A percentile compares a stretch with the other conserved stretches of the same genome.
Conservation (phyloP, 1,140 invertebrate genomes). For the Brevipalpus yothersi region DNA sequence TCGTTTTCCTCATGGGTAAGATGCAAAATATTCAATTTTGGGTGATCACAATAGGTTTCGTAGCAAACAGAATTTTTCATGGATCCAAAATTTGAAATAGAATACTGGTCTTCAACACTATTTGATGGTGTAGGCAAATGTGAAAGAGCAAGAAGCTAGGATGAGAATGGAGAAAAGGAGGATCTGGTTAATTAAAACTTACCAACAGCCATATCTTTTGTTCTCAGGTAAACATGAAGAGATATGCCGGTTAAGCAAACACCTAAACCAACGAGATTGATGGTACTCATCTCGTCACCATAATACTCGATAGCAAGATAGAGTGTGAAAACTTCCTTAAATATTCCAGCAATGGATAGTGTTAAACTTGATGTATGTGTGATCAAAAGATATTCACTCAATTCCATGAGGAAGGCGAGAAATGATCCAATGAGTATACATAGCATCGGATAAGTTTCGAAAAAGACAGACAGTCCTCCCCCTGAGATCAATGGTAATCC, state of each 20-base stretch:
- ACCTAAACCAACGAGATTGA: constrained; percentile 62
- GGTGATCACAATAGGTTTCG: no score
- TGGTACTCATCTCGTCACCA: constrained; percentile 49
- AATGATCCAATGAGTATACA: constrained; percentile 41
- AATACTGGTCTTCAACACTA: no score
- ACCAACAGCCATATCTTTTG: not conserved
- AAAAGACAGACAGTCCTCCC: constrained; percentile 69
- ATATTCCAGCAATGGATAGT: constrained; percentile 76
- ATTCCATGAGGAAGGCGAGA: constrained; percentile 81
- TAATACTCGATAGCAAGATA: constrained; percentile 51
- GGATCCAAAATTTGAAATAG: no score
- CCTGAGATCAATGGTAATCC: constrained; percentile 28
- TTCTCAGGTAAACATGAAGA: constrained; percentile 37
- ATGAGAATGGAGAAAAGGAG: no score
- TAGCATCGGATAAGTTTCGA: constrained; percentile 24
- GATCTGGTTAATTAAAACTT: not conserved
- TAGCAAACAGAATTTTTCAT: no score
- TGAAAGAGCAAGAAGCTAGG: no score
- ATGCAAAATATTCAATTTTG: no score
- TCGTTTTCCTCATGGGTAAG: no score
- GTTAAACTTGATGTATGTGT: constrained; percentile 90
- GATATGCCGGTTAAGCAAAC: constrained; percentile 69
- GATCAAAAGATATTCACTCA: constrained; percentile 76
- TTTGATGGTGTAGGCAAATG: no score
- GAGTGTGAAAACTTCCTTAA: constrained; percentile 46